These are phyloP conservation scores for Platysteira castanea DNA, from an alignment of 2,113 vertebrate species.

Conservation along the genomic window DNA sequence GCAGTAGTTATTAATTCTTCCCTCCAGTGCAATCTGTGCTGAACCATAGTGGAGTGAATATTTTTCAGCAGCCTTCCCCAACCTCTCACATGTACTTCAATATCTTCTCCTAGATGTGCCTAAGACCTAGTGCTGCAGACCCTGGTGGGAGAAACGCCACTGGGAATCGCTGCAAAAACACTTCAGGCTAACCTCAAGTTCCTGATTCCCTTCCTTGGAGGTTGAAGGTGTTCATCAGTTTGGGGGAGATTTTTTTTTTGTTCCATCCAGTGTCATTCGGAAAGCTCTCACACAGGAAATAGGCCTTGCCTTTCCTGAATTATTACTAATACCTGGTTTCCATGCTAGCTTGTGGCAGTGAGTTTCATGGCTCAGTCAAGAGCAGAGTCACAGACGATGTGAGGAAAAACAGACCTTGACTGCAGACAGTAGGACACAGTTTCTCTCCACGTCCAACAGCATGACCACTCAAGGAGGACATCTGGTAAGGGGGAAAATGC, in stretches of 20 bases:
- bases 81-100: fast-evolving
- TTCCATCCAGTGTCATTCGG: background rate
- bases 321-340: background rate
- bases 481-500: background rate
- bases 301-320: background rate
- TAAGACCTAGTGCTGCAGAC: background rate
- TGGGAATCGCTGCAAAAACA: background rate
- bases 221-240: background rate
- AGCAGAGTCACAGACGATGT: background rate
- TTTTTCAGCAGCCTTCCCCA: background rate
- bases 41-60: background rate
- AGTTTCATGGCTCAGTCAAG: background rate
- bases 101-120: background rate
- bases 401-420: background rate
- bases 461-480: background rate
- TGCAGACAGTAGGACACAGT: background rate
- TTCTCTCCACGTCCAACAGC: background rate
- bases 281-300: background rate
- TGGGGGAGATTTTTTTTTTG: background rate
- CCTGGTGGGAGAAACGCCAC: background rate
- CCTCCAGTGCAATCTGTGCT: background rate
- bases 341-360: background rate
- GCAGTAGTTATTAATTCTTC: conserved; percentile 16
- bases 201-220: background rate
- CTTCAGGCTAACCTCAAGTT: background rate